Conservation (phyloP, 2,888 invertebrate species). For the Trissolcus brochymenae region DNA sequence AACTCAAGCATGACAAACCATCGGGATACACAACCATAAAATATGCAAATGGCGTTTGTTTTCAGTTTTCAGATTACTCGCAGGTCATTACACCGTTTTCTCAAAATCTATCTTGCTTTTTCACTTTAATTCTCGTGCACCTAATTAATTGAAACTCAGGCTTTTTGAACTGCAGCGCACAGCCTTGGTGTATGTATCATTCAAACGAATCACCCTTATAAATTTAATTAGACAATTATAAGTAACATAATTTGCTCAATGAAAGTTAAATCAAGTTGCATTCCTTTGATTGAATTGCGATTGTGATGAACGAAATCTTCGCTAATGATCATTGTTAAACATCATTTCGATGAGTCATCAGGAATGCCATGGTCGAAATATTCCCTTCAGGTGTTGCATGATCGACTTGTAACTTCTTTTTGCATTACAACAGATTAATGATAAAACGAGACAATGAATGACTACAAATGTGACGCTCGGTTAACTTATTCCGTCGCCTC, state of each 20-base stretch:
- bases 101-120: constrained; percentile 15
- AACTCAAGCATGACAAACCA: constrained; percentile 48
- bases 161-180: too few relatives aligned
- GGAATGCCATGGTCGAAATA: background rate
- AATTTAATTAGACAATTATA: too few relatives aligned
- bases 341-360: background rate
- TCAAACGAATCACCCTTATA: too few relatives aligned
- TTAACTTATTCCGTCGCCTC: constrained; percentile 20
- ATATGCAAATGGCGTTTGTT: constrained; percentile 34
- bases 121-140: constrained; percentile 3
- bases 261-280: too few relatives aligned
- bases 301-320: too few relatives aligned
- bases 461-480: constrained; percentile 31
- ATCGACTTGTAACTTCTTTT: constrained; percentile 8
- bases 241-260: too few relatives aligned
- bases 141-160: constrained; percentile 15
- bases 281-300: too few relatives aligned
- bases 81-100: constrained; percentile 23
- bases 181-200: too few relatives aligned
- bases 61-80: constrained; percentile 13
- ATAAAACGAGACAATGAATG: constrained; percentile 32
- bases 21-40: constrained; percentile 27
- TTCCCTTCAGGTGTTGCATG: background rate
- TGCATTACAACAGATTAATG: constrained; percentile 25
- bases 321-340: too few relatives aligned